phyloP scores from a whole-genome alignment of 2,113 vertebrate genomes.

The Rhinopithecus roxellana region DNA sequence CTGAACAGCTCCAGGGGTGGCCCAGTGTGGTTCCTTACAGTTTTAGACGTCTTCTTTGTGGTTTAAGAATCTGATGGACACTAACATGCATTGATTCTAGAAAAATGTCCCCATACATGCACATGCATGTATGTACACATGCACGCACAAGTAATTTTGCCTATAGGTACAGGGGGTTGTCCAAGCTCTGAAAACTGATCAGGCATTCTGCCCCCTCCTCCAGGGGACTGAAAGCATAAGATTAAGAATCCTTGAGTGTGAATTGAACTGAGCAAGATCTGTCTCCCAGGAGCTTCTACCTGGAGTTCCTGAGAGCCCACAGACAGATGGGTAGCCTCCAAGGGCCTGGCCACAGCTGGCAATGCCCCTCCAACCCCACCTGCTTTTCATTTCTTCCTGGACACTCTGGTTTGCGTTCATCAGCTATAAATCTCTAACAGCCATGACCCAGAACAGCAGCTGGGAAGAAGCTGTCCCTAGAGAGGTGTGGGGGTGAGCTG shows the following conservation, averaged over 20 bases:
- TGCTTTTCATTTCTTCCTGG: neutral
- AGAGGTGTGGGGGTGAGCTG: neutral
- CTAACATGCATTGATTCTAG: neutral
- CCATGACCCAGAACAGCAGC: neutral
- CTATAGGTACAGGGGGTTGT: neutral
- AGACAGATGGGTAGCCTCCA: neutral
- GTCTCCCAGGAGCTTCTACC: neutral
- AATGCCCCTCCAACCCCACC: neutral
- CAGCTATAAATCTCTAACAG: neutral
- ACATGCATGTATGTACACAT: accelerated
- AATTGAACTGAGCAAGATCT: neutral
- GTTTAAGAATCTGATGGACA: neutral
- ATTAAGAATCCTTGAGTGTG: neutral
- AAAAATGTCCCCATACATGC: neutral
- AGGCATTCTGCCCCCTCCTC: neutral
- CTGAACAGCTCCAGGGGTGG: neutral
- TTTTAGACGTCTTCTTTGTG: neutral
- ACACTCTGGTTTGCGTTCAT: neutral
- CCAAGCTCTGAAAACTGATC: neutral
- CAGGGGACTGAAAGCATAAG: neutral
- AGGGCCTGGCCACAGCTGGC: neutral
- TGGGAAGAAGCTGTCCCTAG: neutral
- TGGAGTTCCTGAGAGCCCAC: neutral
- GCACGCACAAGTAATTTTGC: neutral
- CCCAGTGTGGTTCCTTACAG: neutral